These are phyloP conservation scores for Campoplex capitator DNA, from an alignment of 2,888 invertebrate genomes.

Conservation along the genomic window DNA sequence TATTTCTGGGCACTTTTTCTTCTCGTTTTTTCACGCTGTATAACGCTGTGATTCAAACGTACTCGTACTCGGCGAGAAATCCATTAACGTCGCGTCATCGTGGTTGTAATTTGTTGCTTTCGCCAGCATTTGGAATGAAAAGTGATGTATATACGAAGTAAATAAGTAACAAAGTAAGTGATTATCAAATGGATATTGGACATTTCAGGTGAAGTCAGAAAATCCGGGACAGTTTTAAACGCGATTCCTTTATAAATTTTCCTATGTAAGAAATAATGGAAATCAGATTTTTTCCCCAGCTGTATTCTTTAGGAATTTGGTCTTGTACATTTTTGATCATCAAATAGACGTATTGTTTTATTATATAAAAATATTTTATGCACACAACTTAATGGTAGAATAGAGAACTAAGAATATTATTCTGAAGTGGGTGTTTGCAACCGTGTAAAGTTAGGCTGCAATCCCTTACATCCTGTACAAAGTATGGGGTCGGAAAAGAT, in stretches of 20 bases:
- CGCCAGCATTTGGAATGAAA: constrained; percentile 66
- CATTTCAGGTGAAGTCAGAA: constrained; percentile 6
- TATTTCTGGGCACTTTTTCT: constrained; percentile 35
- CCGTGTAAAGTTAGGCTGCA: no score
- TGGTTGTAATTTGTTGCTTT: constrained; percentile 75
- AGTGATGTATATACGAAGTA: not conserved
- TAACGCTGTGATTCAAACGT: constrained; percentile 57
- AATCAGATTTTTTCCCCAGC: not conserved
- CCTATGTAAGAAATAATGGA: not conserved
- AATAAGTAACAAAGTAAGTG: constrained; percentile 15
- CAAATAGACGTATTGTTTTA: no score
- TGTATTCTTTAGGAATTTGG: not conserved
- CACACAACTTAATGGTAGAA: no score
- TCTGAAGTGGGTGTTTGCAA: no score
- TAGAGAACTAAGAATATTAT: no score
- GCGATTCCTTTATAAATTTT: not conserved
- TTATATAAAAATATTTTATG: no score
- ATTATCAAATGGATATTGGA: not conserved
- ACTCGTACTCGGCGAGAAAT: constrained; percentile 67
- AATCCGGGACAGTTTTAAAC: not conserved
- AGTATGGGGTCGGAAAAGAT: no score
- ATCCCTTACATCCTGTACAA: no score
- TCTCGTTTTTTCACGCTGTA: constrained; percentile 50
- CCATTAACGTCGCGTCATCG: constrained; percentile 77
- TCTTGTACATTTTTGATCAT: not conserved